A percentile compares a stretch with the other conserved stretches of the same genome.
Conservation (phyloP, 2,797 vertebrate species). For the Pogoniulus pusillus region DNA sequence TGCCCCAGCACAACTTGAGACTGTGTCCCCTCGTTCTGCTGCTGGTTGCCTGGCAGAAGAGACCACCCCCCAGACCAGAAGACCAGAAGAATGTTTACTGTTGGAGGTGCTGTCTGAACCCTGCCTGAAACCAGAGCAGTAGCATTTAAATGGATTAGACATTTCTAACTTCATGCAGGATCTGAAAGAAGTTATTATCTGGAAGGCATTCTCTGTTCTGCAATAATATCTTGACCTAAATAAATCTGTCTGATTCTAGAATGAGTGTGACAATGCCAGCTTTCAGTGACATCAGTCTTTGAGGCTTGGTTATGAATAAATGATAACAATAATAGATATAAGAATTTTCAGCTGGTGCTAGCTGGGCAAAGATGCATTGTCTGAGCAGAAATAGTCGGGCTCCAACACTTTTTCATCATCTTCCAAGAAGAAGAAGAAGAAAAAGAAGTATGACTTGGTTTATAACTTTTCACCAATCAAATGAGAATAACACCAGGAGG, state of each 20-base stretch:
- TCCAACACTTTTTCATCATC: not conserved
- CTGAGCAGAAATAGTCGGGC: not conserved
- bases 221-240: constrained; percentile 2
- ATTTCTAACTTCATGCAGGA: not conserved
- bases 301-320: not conserved
- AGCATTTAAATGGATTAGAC: constrained; percentile 14
- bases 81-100: not conserved
- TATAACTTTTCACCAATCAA: not conserved
- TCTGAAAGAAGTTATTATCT: constrained; percentile 3
- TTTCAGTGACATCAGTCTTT: not conserved
- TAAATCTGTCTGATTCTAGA: constrained; percentile 2
- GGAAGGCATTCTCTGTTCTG: not conserved
- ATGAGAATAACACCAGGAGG: not conserved
- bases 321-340: not conserved
- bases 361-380: not conserved
- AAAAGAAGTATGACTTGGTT: not conserved
- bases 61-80: too few relatives aligned
- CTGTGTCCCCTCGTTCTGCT: too few relatives aligned
- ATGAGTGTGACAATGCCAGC: not conserved
- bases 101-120: not conserved
- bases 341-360: not conserved
- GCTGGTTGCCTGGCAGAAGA: too few relatives aligned
- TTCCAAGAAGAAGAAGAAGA: not conserved
- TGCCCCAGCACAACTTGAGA: too few relatives aligned
- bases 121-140: not conserved